Conservation (phyloP, 2,888 invertebrate species). For the Villa cingulata region DNA sequence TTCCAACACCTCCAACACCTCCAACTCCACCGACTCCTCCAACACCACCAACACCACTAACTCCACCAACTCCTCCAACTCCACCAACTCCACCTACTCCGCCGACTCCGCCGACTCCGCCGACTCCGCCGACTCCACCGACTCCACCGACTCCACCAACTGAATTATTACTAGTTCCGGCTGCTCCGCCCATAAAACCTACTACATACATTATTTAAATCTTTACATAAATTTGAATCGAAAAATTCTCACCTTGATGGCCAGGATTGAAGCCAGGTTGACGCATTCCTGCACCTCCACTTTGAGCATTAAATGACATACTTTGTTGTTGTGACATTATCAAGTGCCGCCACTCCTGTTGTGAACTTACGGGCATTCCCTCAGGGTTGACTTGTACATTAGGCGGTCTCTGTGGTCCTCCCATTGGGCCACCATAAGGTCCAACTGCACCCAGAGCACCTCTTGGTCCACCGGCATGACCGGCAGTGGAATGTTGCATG, state of each 20-base stretch:
- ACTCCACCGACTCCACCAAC: slow-evolving; percentile 7
- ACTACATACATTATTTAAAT: slow-evolving; percentile 13
- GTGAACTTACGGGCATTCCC: slow-evolving; percentile 38
- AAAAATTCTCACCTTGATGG: slow-evolving; percentile 15
- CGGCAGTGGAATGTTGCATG: slow-evolving; percentile 36
- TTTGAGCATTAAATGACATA: slow-evolving; percentile 24
- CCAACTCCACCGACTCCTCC: slow-evolving; percentile 17
- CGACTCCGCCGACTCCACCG: slow-evolving; percentile 17
- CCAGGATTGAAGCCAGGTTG: slow-evolving; percentile 31
- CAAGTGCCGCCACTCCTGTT: slow-evolving; percentile 35
- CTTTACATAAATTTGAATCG: background rate
- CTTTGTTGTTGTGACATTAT: slow-evolving; percentile 39
- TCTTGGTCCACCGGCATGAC: slow-evolving; percentile 25
- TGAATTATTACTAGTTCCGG: slow-evolving; percentile 12
- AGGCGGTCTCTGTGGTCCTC: slow-evolving; percentile 39
- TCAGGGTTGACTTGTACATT: slow-evolving; percentile 46
- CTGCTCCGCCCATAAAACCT: slow-evolving; percentile 26
- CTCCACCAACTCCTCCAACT: slow-evolving; percentile 16
- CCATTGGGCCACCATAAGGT: slow-evolving; percentile 27
- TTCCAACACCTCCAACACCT: slow-evolving; percentile 4
- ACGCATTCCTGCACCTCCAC: slow-evolving; percentile 27
- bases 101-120: no score
- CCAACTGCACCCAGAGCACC: slow-evolving; percentile 27
- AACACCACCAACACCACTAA: slow-evolving; percentile 3
- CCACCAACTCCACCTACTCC: slow-evolving; percentile 4